Conservation (phyloP, 1,140 invertebrate genomes). For the Aphaenogaster rudis region DNA sequence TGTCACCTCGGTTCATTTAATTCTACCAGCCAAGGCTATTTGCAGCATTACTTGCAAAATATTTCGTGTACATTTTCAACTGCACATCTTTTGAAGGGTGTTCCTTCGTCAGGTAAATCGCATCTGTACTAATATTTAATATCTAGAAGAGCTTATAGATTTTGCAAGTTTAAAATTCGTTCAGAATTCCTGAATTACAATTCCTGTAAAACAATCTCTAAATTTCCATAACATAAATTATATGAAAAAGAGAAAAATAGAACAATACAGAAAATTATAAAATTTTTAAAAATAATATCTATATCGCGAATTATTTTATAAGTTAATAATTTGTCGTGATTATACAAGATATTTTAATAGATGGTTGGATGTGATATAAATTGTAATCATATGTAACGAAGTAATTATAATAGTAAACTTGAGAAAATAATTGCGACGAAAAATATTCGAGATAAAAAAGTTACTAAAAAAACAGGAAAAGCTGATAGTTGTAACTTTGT, state of each 20-base stretch:
- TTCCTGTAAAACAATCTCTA: background rate
- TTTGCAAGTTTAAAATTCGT: conserved; percentile 10
- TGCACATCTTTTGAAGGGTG: conserved; percentile 47
- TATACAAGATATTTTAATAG: background rate
- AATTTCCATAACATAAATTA: conserved; percentile 6
- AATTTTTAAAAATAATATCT: background rate
- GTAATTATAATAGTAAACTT: background rate
- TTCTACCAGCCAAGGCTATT: conserved; percentile 77
- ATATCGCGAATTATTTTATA: background rate
- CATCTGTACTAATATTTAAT: conserved; percentile 43
- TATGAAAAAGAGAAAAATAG: background rate
- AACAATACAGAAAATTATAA: background rate
- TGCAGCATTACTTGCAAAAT: conserved; percentile 84
- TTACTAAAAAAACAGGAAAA: background rate
- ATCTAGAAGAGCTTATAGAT: conserved; percentile 41
- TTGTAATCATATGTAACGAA: too few species aligned
- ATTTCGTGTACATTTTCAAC: conserved; percentile 81
- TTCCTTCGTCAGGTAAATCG: conserved; percentile 35
- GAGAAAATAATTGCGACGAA: background rate
- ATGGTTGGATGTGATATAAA: background rate
- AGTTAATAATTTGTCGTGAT: background rate
- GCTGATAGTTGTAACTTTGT: background rate
- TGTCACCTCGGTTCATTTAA: conserved; percentile 83
- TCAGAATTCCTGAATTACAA: background rate
- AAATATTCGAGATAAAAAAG: background rate